phyloP scores from a whole-genome alignment of 2,113 vertebrate species.

The Synodontis membranacea region DNA sequence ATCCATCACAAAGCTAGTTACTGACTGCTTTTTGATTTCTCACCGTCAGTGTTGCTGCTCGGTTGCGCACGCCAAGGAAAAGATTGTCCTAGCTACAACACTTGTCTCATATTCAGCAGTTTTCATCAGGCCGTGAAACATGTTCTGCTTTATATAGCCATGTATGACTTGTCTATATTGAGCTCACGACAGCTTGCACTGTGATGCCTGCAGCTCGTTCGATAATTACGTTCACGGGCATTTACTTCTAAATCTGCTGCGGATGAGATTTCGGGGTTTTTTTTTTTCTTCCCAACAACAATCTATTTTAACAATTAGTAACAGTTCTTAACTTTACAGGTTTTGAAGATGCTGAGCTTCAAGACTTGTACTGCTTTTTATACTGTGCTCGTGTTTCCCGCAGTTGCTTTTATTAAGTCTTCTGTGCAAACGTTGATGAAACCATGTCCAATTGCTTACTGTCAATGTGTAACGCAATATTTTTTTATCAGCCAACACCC shows the following conservation, averaged over 20 bases:
- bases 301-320: slow-evolving; percentile 11
- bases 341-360: not conserved
- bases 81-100: slow-evolving; percentile 16
- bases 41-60: not conserved
- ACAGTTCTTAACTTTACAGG: slow-evolving; percentile 16
- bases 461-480: not conserved
- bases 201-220: slow-evolving; percentile 33
- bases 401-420: slow-evolving; percentile 1
- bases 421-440: not conserved
- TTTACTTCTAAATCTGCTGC: slow-evolving; percentile 33
- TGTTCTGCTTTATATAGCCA: not conserved
- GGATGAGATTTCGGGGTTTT: not conserved
- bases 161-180: not conserved
- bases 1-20: slow-evolving; percentile 13
- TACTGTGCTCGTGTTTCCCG: not conserved
- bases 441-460: not conserved
- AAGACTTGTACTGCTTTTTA: not conserved
- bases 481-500: no score
- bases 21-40: slow-evolving; percentile 13
- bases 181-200: slow-evolving; percentile 10
- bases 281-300: not conserved
- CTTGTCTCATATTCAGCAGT: slow-evolving; percentile 12
- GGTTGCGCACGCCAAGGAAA: not conserved
- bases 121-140: not conserved
- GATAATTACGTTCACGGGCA: slow-evolving; percentile 41